These are phyloP conservation scores for Mythimna pallens DNA, from an alignment of 2,888 invertebrate species.

Conservation along the genomic window DNA sequence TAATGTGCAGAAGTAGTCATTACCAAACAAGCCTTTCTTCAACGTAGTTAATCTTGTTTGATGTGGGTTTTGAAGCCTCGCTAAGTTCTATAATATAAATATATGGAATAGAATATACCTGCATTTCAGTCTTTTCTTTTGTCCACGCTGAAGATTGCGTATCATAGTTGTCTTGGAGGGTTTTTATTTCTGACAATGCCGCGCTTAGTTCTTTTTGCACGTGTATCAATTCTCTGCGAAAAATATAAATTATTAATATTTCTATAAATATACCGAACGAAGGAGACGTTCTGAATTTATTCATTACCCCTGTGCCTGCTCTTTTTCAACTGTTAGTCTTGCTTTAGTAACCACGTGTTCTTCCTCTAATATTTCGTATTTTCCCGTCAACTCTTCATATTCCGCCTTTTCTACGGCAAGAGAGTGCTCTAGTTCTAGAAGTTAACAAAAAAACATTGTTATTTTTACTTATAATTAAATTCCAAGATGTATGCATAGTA, in stretches of 20 bases:
- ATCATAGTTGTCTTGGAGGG: constrained; percentile 92
- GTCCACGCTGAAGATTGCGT: constrained; percentile 93
- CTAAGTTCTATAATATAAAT: background rate
- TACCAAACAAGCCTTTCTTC: no score
- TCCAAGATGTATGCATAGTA: background rate
- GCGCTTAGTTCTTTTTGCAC: constrained; percentile 92
- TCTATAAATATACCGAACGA: background rate
- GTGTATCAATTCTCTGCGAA: constrained; percentile 91
- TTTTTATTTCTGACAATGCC: constrained; percentile 92
- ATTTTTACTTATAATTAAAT: constrained; percentile 3
- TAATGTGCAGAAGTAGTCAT: no score
- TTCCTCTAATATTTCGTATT: constrained; percentile 96
- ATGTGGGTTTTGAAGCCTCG: no score
- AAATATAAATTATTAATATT: constrained; percentile 4
- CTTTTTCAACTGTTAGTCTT: constrained; percentile 95
- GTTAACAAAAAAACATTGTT: constrained; percentile 9
- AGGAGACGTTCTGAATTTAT: background rate
- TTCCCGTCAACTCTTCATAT: constrained; percentile 94
- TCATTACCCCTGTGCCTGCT: constrained; percentile 93
- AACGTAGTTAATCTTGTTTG: no score
- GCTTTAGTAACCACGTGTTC: constrained; percentile 96
- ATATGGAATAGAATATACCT: constrained; percentile 84
- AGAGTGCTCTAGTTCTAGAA: constrained; percentile 92
- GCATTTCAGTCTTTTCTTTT: constrained; percentile 93
- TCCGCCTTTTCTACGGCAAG: constrained; percentile 93